A percentile compares a stretch with the other conserved stretches of the same genome.
Conservation (phyloP, 1,140 invertebrate genomes). For the Lepidurus packardi region DNA sequence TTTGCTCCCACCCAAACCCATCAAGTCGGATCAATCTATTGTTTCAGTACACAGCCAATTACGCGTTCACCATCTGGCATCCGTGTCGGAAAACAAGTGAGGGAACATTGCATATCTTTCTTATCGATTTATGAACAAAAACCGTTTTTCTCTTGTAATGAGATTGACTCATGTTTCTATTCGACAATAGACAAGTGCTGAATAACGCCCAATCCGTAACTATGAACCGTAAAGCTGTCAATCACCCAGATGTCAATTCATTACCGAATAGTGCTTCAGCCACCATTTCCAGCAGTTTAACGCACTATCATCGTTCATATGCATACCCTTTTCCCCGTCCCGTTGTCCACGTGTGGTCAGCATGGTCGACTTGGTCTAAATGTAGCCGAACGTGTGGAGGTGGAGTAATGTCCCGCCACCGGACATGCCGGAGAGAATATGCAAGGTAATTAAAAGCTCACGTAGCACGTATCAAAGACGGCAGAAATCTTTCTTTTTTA, state of each 20-base stretch:
- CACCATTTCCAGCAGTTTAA: background rate
- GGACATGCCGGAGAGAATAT: slow-evolving; percentile 33
- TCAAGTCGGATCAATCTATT: background rate
- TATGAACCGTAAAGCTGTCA: background rate
- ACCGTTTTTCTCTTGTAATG: background rate
- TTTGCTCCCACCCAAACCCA: slow-evolving; percentile 1
- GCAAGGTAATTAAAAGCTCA: slow-evolving; percentile 26
- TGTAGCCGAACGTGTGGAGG: slow-evolving; percentile 49
- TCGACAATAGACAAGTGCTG: background rate
- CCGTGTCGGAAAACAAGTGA: slow-evolving; percentile 5
- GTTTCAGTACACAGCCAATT: slow-evolving; percentile 3
- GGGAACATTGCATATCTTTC: background rate
- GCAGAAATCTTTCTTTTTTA: background rate
- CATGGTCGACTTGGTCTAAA: slow-evolving; percentile 45
- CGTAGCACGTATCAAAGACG: background rate
- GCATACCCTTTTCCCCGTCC: slow-evolving; percentile 26
- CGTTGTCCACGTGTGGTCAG: slow-evolving; percentile 47
- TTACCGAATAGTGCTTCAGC: background rate
- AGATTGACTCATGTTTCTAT: background rate
- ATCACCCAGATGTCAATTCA: background rate
- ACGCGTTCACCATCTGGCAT: background rate
- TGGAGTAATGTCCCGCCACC: slow-evolving; percentile 42
- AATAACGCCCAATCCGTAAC: background rate
- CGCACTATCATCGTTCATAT: background rate
- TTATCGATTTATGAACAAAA: background rate